These are phyloP conservation scores for Leptarthrus brevirostris DNA, from an alignment of 2,888 invertebrate genomes.

Conservation along the genomic window DNA sequence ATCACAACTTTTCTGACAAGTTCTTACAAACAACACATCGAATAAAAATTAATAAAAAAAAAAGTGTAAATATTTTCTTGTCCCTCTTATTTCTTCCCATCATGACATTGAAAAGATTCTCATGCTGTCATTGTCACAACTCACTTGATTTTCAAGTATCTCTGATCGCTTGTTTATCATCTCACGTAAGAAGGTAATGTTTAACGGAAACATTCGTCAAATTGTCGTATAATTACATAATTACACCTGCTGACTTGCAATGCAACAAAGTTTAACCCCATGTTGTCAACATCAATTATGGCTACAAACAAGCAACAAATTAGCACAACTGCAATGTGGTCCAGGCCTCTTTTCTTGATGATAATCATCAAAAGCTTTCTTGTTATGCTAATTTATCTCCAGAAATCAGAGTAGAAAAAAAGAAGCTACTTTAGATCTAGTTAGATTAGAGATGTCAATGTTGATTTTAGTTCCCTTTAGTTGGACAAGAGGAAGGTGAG, in stretches of 20 bases:
- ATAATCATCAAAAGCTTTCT: constrained; percentile 3
- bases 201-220: constrained; percentile 36
- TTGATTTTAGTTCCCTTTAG: not conserved
- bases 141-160: too few relatives aligned
- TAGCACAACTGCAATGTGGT: not conserved
- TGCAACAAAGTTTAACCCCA: not conserved
- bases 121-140: too few relatives aligned
- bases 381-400: constrained; percentile 18
- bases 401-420: not conserved
- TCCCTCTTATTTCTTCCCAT: too few relatives aligned
- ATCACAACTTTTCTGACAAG: too few relatives aligned
- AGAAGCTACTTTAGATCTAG: not conserved
- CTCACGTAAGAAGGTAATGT: not conserved
- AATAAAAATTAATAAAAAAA: not conserved
- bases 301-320: not conserved
- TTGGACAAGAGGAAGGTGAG: not conserved
- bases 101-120: too few relatives aligned
- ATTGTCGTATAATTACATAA: constrained; percentile 29
- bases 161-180: too few relatives aligned
- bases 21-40: not conserved
- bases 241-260: not conserved
- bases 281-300: not conserved
- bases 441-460: not conserved
- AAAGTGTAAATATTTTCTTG: too few relatives aligned
- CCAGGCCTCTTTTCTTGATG: not conserved